These are phyloP conservation scores for Rhagonycha lutea DNA, from an alignment of 2,888 invertebrate species.

Conservation along the genomic window DNA sequence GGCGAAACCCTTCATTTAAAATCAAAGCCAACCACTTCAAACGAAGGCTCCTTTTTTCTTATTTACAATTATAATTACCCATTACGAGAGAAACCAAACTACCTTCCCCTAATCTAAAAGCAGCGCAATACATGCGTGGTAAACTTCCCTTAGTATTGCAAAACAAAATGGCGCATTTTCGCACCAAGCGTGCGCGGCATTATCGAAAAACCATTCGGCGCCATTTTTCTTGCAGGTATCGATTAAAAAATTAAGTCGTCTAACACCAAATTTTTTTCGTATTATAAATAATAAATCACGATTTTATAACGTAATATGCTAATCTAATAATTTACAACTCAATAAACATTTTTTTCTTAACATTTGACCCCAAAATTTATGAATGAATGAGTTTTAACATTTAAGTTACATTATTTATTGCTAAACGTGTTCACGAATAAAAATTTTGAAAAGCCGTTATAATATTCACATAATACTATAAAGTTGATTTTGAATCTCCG, in stretches of 20 bases:
- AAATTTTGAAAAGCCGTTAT: background rate
- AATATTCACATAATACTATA: background rate
- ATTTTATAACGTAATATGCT: background rate
- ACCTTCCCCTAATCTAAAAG: background rate
- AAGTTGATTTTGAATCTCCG: background rate
- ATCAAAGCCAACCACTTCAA: slow-evolving; percentile 11
- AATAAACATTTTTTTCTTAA: slow-evolving; percentile 14
- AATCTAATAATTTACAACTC: slow-evolving; percentile 16
- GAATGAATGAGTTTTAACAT: slow-evolving; percentile 22
- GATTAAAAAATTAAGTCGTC: background rate
- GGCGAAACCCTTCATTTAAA: slow-evolving; percentile 19
- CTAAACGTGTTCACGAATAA: slow-evolving; percentile 16
- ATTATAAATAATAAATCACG: background rate
- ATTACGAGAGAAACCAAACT: background rate
- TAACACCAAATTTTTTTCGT: background rate
- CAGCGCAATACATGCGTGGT: background rate
- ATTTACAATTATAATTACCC: background rate
- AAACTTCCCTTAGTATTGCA: background rate
- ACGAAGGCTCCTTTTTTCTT: slow-evolving; percentile 1
- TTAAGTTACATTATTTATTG: slow-evolving; percentile 14
- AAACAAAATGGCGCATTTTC: background rate
- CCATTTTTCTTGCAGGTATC: background rate
- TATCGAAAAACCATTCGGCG: background rate
- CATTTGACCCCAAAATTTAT: slow-evolving; percentile 27
- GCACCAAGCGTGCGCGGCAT: background rate